Base-by-base conservation (phyloP, 2,113 vertebrate species). In the Craseonycteris thonglongyai region DNA sequence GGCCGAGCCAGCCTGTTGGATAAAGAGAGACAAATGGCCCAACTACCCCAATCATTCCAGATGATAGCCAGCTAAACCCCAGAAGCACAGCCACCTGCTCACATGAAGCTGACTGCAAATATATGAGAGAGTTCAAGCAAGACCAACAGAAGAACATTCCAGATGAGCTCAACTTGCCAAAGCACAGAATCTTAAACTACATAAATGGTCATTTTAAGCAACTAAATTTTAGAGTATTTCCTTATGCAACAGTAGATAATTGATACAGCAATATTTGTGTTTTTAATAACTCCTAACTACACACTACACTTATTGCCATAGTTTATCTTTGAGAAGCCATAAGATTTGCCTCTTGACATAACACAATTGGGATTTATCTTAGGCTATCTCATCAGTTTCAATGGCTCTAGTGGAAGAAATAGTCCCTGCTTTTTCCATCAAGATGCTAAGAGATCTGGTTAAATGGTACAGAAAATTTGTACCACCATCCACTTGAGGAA, bases 361-460 rank as follows among this genome's bases (percentile, higher is more conserved):
- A 92, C 15, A 86, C 16, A 63, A 69, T 38, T 80, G n/a, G 30
- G 42, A 94, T 84, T 96, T 66, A 88, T 87, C 66, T 88, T 30
- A 26, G 75, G 24, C 45, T 75, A n/a, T 69, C 72, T n/a, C 49
- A 38, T 28, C n/a, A 71, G n/a, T 24, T 45, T 71, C 68, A 28
- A 1, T 83, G 75, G 51, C 47, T 85, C 28, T n/a, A n/a, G 30
- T 6, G 24, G 30, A 95, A 93, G 59, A 81, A 81, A 85, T 6
- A 45, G 16, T 18, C 7, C 26, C 16, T 38, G 14, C 42, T 86
- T 97, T 49, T 87, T 66, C 45, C 26, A 74, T 33, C 14, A 66
- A 56, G 69, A 87, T 28, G 16, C 42, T 65, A 72, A 91, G 59
- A 66, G 21, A 58, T 75, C 26, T 92, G 74, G 16, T 7, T 56